phyloP scores from a whole-genome alignment of 2,113 vertebrate genomes.

The Dipodomys ordii region DNA sequence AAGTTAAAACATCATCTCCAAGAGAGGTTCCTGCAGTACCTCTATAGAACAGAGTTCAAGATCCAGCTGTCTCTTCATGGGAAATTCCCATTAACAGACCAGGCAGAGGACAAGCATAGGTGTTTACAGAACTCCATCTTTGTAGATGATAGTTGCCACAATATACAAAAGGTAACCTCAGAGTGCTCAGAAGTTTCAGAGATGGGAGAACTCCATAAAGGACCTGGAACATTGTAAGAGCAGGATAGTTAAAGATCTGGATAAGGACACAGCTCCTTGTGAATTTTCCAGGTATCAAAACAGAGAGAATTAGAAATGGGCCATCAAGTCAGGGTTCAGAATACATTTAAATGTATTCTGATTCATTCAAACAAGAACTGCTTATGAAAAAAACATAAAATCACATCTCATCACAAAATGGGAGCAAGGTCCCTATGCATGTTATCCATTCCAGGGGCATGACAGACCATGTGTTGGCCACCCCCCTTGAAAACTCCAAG shows the following conservation, averaged over 20 bases:
- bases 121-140: no score
- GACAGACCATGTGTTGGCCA: accelerated
- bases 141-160: background rate
- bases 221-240: accelerated
- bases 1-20: background rate
- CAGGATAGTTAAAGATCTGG: accelerated
- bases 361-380: background rate
- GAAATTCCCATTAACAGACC: background rate
- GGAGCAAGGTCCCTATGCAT: no score
- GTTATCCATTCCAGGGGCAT: background rate
- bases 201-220: background rate
- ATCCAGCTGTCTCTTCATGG: background rate
- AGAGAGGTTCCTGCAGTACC: background rate
- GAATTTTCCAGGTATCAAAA: background rate
- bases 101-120: background rate
- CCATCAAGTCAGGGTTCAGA: background rate
- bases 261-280: accelerated
- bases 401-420: background rate
- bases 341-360: background rate
- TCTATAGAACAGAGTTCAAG: accelerated
- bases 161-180: accelerated
- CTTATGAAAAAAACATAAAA: background rate
- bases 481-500: background rate
- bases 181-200: accelerated
- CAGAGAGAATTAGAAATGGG: background rate